phyloP scores from a whole-genome alignment of 1,140 invertebrate species.

The Brachionus koreanus region DNA sequence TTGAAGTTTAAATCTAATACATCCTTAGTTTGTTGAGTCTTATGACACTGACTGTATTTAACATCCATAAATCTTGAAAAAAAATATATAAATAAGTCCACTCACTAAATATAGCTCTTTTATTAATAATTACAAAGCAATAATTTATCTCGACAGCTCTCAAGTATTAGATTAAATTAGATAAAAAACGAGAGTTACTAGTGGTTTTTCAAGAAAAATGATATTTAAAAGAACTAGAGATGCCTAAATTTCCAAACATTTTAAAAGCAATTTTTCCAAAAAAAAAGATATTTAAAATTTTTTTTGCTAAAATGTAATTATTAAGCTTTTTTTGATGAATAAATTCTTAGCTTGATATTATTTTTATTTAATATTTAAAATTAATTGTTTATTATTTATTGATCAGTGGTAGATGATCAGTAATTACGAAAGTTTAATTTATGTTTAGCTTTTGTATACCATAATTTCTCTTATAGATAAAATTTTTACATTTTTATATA shows the following conservation, averaged over 20 bases:
- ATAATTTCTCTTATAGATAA: neutral
- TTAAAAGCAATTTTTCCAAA: no score
- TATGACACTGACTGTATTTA: no score
- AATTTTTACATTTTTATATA: neutral
- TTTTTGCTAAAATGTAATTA: no score
- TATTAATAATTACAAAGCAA: neutral
- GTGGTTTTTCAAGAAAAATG: neutral
- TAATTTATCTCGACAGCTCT: neutral
- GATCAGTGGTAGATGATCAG: neutral
- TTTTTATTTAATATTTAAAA: neutral
- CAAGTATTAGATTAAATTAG: neutral
- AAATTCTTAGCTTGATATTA: neutral
- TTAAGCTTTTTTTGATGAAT: neutral
- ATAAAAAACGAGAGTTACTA: neutral
- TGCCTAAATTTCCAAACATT: no score
- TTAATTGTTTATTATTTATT: neutral
- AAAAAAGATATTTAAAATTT: no score
- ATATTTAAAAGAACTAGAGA: no score
- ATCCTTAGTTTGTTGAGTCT: no score
- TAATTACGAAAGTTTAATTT: neutral
- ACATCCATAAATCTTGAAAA: neutral
- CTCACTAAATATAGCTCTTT: neutral
- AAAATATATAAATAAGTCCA: neutral
- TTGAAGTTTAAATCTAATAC: no score
- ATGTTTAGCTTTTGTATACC: neutral